Percentiles rank a stretch among this genome's conserved stretches.
phyloP scores from a whole-genome alignment of 1,140 invertebrate genomes.

The Brachionus asplanchnoidis region DNA sequence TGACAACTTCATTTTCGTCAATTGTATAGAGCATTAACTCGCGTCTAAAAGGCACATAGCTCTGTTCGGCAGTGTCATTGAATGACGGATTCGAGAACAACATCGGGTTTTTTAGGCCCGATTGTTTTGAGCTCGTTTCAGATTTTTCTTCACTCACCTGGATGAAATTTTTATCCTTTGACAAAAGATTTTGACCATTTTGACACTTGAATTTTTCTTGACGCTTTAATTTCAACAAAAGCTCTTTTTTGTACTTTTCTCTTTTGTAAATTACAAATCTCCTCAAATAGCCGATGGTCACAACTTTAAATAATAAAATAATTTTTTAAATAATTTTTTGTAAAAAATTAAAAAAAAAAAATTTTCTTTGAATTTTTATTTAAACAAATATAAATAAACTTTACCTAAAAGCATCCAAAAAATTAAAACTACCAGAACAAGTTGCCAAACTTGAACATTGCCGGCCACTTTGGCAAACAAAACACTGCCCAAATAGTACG shows the following conservation, averaged over 20 bases:
- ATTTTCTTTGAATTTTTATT: too few relatives aligned
- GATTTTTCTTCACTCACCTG: neutral
- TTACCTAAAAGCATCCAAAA: slow-evolving; percentile 24
- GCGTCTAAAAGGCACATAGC: neutral
- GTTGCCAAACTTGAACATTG: slow-evolving; percentile 32
- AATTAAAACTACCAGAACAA: neutral
- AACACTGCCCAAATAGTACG: neutral
- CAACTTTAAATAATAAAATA: neutral
- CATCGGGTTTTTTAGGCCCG: neutral
- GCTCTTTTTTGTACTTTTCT: neutral
- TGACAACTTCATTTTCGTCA: neutral
- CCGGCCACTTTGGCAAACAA: neutral
- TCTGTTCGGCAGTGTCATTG: neutral
- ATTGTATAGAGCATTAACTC: neutral
- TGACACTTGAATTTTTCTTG: neutral
- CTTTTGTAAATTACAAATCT: neutral
- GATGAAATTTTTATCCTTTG: neutral
- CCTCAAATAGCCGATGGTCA: neutral
- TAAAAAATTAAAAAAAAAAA: neutral
- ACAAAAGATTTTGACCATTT: neutral
- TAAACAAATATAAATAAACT: neutral
- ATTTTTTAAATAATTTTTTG: neutral
- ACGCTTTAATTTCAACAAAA: neutral
- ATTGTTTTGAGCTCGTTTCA: neutral
- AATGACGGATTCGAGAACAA: neutral